These are phyloP conservation scores for Perdita meconis DNA, from an alignment of 2,888 invertebrate species.

Conservation along the genomic window DNA sequence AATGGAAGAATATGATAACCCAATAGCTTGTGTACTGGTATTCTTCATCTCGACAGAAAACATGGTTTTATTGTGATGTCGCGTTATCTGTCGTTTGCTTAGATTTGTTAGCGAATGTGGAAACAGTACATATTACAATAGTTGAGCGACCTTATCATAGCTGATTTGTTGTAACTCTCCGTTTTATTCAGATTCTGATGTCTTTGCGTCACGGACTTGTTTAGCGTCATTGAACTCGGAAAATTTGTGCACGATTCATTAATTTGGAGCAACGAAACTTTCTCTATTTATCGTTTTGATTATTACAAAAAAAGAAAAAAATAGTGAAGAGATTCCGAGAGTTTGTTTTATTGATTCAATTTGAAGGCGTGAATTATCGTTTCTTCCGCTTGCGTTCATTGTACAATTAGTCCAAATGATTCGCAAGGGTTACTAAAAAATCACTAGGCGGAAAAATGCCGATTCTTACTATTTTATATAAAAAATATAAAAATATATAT, in stretches of 20 bases:
- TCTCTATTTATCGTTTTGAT: not conserved
- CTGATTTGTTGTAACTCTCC: not conserved
- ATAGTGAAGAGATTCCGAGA: not conserved
- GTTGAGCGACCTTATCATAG: conserved; percentile 10
- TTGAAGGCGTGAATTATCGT: not conserved
- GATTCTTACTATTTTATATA: too few species aligned
- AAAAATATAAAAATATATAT: too few species aligned
- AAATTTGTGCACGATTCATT: too few species aligned
- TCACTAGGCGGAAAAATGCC: too few species aligned
- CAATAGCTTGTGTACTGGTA: not conserved
- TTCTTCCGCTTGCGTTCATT: not conserved
- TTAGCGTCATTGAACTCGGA: conserved; percentile 7
- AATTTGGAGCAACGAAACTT: too few species aligned
- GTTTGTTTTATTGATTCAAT: not conserved
- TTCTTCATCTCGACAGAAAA: conserved; percentile 27
- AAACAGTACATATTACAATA: not conserved
- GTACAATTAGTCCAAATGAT: too few species aligned
- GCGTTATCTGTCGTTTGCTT: conserved; percentile 19
- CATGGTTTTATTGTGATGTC: conserved; percentile 19
- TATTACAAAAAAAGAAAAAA: too few species aligned
- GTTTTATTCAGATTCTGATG: conserved; percentile 9
- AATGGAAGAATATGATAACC: conserved; percentile 30
- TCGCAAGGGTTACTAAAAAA: too few species aligned
- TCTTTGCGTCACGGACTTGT: not conserved
- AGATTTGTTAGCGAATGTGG: conserved; percentile 9